Evolutionary conservation across 2,888 invertebrate species (phyloP).

Genomic region (Cistogaster globosa): DNA sequence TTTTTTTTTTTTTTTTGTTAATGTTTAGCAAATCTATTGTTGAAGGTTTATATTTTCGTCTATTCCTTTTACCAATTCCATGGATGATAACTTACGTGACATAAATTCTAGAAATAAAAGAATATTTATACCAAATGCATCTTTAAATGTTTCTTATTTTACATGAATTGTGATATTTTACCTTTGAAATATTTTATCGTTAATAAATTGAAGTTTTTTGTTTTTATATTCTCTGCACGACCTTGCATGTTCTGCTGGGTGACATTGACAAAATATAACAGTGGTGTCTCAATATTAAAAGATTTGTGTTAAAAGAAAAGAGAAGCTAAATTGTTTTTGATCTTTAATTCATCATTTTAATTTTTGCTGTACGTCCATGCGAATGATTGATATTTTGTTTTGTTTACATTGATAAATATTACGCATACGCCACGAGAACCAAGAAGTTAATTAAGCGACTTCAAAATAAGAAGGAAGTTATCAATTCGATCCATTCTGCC

Average conservation of each 20-base stretch:
- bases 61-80: background rate
- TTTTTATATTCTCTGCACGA: background rate
- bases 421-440: too few relatives aligned
- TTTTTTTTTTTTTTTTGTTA: constrained; percentile 5
- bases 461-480: too few relatives aligned
- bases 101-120: constrained; percentile 47
- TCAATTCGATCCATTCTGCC: too few relatives aligned
- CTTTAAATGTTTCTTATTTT: constrained; percentile 24
- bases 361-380: too few relatives aligned
- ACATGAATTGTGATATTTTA: constrained; percentile 8
- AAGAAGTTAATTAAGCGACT: too few relatives aligned
- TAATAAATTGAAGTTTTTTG: background rate
- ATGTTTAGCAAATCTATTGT: background rate
- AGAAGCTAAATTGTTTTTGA: too few relatives aligned
- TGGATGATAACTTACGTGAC: constrained; percentile 55
- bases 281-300: background rate
- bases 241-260: background rate
- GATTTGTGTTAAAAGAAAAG: too few relatives aligned
- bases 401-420: too few relatives aligned
- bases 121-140: constrained; percentile 24
- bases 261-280: background rate
- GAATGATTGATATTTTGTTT: too few relatives aligned
- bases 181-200: constrained; percentile 12
- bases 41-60: background rate
- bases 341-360: too few relatives aligned